Evolutionary conservation across 2,888 invertebrate genomes (phyloP).

Genomic region (Harmothoe impar): DNA sequence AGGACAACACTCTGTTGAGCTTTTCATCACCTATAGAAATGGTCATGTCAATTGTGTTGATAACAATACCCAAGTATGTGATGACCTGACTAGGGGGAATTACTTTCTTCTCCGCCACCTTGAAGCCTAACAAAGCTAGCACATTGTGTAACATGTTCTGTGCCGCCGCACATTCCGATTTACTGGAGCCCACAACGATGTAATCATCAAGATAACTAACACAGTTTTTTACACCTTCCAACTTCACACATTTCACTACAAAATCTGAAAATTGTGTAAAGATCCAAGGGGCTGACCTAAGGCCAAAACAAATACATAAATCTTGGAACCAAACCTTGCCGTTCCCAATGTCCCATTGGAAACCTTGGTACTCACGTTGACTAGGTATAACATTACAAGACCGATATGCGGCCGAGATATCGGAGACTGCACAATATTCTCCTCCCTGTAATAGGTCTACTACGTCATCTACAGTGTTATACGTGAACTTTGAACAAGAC

Average conservation of each 20-base stretch:
- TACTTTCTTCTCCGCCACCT: background rate
- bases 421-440: background rate
- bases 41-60: background rate
- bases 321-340: background rate
- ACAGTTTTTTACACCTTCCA: background rate
- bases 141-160: background rate
- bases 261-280: slow-evolving; percentile 5
- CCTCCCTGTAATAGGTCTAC: too few species aligned
- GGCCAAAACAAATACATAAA: background rate
- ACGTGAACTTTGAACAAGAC: too few species aligned
- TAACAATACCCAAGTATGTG: background rate
- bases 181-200: background rate
- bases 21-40: background rate
- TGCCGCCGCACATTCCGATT: background rate
- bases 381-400: background rate
- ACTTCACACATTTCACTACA: background rate
- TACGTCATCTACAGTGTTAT: too few species aligned
- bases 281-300: background rate
- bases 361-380: background rate
- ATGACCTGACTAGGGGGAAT: background rate
- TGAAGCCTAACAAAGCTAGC: background rate
- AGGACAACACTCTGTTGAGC: background rate
- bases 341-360: background rate
- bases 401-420: background rate
- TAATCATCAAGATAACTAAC: background rate